These are phyloP conservation scores for Pterocles gutturalis DNA, from an alignment of 2,113 vertebrate species.

Conservation along the genomic window DNA sequence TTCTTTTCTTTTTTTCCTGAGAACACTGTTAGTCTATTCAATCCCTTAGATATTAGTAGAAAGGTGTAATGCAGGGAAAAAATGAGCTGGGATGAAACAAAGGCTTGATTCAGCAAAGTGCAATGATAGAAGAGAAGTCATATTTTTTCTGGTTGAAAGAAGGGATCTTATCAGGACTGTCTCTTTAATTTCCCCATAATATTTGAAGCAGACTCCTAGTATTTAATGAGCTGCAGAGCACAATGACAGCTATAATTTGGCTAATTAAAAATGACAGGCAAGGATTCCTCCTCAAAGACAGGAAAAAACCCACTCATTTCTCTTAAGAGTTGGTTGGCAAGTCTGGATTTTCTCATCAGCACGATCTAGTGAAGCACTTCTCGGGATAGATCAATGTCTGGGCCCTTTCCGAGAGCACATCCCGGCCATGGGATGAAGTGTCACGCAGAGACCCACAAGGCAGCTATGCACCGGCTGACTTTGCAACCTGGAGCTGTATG, in stretches of 20 bases:
- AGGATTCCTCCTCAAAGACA: conserved; percentile 10
- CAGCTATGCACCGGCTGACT: accelerated
- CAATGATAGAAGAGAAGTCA: not conserved
- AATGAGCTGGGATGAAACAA: not conserved
- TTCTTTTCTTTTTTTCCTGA: not conserved
- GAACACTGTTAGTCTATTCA: not conserved
- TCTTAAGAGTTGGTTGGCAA: not conserved
- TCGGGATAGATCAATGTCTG: not conserved
- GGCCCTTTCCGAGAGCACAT: not conserved
- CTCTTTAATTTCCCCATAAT: conserved; percentile 19
- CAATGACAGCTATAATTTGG: conserved; percentile 14
- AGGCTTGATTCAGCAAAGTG: not conserved
- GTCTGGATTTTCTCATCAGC: not conserved
- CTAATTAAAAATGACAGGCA: conserved; percentile 15
- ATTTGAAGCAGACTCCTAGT: conserved; percentile 7
- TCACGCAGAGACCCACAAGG: accelerated
- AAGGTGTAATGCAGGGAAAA: not conserved
- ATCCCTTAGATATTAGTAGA: not conserved
- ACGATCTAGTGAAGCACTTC: not conserved
- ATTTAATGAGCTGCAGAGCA: conserved; percentile 24
- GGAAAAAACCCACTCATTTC: not conserved
- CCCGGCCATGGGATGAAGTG: accelerated
- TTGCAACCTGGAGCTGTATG: not conserved
- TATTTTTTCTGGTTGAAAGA: not conserved
- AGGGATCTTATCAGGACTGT: not conserved